Percentiles rank a stretch among this genome's conserved stretches.
phyloP scores from a whole-genome alignment of 30 jellyfish, hydroid and myxozoan species.

The Chrysaora quinquecirrha region DNA sequence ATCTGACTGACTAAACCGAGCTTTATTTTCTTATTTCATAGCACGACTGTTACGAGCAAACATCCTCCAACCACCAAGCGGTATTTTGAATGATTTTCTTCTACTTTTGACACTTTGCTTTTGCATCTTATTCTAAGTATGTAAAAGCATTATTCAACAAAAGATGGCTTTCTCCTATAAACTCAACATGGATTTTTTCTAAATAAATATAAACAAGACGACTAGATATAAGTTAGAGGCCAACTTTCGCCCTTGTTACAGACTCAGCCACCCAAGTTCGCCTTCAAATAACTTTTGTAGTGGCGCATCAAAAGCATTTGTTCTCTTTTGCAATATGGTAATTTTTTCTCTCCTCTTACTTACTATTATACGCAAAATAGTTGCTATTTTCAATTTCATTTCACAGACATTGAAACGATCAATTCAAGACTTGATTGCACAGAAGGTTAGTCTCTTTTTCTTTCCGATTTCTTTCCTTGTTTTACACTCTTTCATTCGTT shows the following conservation, averaged over 20 bases:
- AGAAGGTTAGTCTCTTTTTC: constrained; percentile 40
- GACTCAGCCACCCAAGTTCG: no score
- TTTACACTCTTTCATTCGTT: not conserved
- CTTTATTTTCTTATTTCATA: constrained; percentile 16
- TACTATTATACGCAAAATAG: not conserved
- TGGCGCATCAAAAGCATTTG: no score
- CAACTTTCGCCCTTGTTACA: no score
- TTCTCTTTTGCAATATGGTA: not conserved
- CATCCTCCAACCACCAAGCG: constrained; percentile 94
- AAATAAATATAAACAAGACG: no score
- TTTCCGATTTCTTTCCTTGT: no score
- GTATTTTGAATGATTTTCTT: constrained; percentile 26
- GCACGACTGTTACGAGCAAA: constrained; percentile 88
- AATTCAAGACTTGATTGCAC: constrained; percentile 73
- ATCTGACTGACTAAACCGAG: no score
- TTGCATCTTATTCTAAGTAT: not conserved
- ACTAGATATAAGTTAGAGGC: no score
- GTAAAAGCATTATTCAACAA: no score
- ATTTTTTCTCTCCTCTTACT: not conserved
- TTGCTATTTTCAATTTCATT: not conserved
- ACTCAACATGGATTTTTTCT: no score
- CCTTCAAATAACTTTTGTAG: no score
- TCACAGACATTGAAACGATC: constrained; percentile 77
- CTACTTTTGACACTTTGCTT: not conserved
- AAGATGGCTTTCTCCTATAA: no score